These are phyloP conservation scores for Mastacembelus armatus DNA, from an alignment of 2,797 vertebrate genomes.

Conservation along the genomic window DNA sequence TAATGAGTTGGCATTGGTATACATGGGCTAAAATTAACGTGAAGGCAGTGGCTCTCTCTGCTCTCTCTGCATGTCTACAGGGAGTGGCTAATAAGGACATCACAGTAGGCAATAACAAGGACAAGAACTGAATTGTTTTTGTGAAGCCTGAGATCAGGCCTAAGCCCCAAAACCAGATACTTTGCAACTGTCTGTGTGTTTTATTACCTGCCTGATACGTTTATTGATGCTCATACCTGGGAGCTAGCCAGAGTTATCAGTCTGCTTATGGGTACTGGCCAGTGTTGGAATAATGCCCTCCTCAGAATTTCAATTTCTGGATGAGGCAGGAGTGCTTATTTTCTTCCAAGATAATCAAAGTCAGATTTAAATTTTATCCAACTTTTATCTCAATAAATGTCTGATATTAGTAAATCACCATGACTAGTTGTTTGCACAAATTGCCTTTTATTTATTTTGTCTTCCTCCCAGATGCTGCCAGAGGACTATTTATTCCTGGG, in stretches of 20 bases:
- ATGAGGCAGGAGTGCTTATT: not conserved
- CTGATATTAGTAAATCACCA: constrained; percentile 8
- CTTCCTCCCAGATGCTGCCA: constrained; percentile 23
- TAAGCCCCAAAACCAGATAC: constrained; percentile 13
- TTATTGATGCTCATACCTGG: constrained; percentile 35
- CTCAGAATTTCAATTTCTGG: not conserved
- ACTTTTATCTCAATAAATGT: not conserved
- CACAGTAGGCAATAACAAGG: constrained; percentile 7
- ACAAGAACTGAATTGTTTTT: constrained; percentile 37
- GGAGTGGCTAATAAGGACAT: constrained; percentile 59
- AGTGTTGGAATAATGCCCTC: constrained; percentile 20
- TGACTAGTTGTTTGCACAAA: constrained; percentile 18
- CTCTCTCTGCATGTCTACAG: constrained; percentile 60
- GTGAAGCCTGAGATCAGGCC: not conserved
- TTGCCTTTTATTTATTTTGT: constrained; percentile 7
- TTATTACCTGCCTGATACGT: constrained; percentile 32
- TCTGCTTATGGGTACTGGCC: constrained; percentile 9
- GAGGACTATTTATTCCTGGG: constrained; percentile 21
- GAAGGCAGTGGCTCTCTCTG: constrained; percentile 41
- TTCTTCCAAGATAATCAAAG: constrained; percentile 20
- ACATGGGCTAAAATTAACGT: constrained; percentile 60
- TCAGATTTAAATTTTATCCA: constrained; percentile 4
- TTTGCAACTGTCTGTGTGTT: too few species aligned
- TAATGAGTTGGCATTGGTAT: constrained; percentile 61
- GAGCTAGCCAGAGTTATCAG: constrained; percentile 6